Percentiles rank a stretch among this genome's conserved stretches.
Conservation (phyloP, 2,797 vertebrate genomes). For the Amblyraja radiata region DNA sequence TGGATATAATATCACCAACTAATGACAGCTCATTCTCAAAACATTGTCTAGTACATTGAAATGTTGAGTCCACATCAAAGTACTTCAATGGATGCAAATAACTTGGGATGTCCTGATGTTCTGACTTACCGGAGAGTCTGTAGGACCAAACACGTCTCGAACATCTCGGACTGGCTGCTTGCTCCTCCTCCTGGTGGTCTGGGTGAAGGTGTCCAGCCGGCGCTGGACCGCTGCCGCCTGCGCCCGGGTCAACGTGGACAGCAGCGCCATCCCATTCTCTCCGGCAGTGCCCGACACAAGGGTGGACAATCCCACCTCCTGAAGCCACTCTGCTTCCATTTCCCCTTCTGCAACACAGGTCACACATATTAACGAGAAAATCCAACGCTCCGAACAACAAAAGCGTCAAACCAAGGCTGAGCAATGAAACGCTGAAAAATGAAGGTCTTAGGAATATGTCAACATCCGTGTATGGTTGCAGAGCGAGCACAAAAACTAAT, state of each 20-base stretch:
- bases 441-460: neutral
- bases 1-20: neutral
- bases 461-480: neutral
- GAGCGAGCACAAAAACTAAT: neutral
- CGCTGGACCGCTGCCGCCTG: slow-evolving; percentile 81
- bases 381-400: neutral
- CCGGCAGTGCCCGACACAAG: slow-evolving; percentile 68
- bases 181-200: slow-evolving; percentile 78
- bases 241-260: slow-evolving; percentile 81
- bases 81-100: neutral
- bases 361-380: neutral
- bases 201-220: slow-evolving; percentile 82
- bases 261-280: slow-evolving; percentile 72
- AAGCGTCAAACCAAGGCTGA: no score
- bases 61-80: neutral
- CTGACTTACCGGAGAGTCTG: slow-evolving; percentile 60
- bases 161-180: slow-evolving; percentile 76
- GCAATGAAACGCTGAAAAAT: neutral
- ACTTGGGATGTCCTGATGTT: neutral
- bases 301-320: slow-evolving; percentile 77
- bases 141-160: slow-evolving; percentile 68
- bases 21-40: neutral
- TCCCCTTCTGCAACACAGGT: slow-evolving; percentile 69
- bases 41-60: neutral
- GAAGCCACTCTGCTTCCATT: slow-evolving; percentile 85